phyloP scores from a whole-genome alignment of 2,113 vertebrate species.

The Arvicanthis niloticus region DNA sequence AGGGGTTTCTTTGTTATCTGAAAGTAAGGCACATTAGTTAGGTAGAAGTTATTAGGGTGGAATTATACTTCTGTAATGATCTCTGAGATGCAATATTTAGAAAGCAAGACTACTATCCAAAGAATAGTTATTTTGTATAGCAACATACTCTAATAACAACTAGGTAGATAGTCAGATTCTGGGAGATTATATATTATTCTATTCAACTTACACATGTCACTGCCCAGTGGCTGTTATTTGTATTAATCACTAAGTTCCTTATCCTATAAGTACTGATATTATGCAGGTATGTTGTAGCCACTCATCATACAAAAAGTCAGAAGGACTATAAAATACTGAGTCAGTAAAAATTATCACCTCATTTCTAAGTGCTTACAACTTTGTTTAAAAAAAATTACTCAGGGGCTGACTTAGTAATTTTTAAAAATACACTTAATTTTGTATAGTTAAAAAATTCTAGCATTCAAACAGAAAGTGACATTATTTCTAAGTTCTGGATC shows the following conservation, averaged over 20 bases:
- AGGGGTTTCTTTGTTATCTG: conserved; percentile 97
- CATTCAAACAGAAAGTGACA: conserved; percentile 17
- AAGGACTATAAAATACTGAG: background rate
- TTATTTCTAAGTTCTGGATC: conserved; percentile 15
- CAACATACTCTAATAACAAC: conserved; percentile 62
- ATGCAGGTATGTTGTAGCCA: background rate
- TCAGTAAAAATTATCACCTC: conserved; percentile 39
- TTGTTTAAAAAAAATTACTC: conserved; percentile 50
- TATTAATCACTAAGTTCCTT: conserved; percentile 12
- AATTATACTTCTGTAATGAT: conserved; percentile 68
- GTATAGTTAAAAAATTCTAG: background rate
- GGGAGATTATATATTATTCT: conserved; percentile 7
- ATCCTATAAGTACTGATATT: conserved; percentile 21
- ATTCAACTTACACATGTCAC: background rate
- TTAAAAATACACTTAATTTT: background rate
- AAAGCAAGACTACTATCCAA: conserved; percentile 23
- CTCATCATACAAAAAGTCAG: conserved; percentile 32
- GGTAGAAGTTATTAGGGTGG: conserved; percentile 79
- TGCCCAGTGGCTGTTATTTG: background rate
- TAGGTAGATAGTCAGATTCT: conserved; percentile 35
- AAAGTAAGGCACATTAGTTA: conserved; percentile 94
- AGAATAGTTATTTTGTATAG: conserved; percentile 16
- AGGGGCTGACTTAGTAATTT: conserved; percentile 16
- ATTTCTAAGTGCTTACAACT: background rate
- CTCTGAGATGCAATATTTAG: conserved; percentile 25